Base-by-base conservation (phyloP, 92 coral and sea anemone species). In the Zoanthus sansibaricus region DNA sequence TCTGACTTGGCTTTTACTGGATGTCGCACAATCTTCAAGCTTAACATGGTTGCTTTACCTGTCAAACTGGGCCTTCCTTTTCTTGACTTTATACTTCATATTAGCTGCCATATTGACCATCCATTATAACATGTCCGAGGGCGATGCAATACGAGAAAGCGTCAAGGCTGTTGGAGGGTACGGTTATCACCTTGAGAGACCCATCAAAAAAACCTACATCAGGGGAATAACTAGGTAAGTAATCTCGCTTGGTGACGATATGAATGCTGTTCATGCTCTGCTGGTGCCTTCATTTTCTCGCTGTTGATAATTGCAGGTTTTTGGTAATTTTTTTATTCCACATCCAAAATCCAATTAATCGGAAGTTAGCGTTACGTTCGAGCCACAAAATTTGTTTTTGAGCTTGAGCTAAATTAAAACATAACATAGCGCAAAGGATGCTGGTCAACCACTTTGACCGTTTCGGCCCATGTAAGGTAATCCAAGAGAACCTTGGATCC, bases 21-120 rank as follows among this genome's bases (percentile, higher is more conserved):
- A 89, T 62, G 69, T 88, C 21, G 66, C 59, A 33, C 84, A 66
- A 59, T 56, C 77, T 55, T 69, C 89, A 42, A 48, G 32, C 86
- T 75, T 83, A 66, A 76, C 20, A 9, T 93, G 95, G 95, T 87
- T 91, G 61, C 83, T 94, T 55, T 91, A 84, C 89, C 80, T 94
- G 58, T 79, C 90, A 76, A 93, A 91, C 91, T 94, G 98, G 98
- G 86, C 82, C 88, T 89, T 94, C 85, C 55, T 86, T 78, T 72
- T 91, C 37, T 82, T 91, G 31, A 83, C 91, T 51, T 76, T 79
- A 42, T 86, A 94, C 86, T 93, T 94, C 89, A 13, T 93, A 45
- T 73, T 89, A 7, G 91, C 90, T 18, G 78, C 83, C 51, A 61
- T 88, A 33, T 78, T 94, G 30, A 91, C 98, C 16, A 76, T 88